Conservation (phyloP, 2,113 vertebrate species). For the Melozone crissalis region DNA sequence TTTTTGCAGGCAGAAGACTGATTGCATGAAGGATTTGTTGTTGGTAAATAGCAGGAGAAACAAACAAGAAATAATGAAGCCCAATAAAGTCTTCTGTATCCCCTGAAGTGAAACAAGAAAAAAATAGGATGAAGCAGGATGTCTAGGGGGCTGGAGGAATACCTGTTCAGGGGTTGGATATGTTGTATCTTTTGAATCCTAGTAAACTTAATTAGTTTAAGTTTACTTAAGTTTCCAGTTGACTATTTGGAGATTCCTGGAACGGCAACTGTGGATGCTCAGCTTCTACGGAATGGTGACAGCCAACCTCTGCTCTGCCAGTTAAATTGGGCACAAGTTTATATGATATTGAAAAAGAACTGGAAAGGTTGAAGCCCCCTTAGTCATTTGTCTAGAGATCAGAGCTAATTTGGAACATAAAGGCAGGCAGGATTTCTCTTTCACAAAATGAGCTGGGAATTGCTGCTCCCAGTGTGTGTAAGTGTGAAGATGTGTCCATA, state of each 20-base stretch:
- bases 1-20: not conserved
- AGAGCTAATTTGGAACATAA: not conserved
- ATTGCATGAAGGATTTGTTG: not conserved
- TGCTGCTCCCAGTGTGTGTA: not conserved
- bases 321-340: not conserved
- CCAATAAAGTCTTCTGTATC: not conserved
- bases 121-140: not conserved
- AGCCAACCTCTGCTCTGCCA: not conserved
- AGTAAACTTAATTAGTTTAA: not conserved
- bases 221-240: not conserved
- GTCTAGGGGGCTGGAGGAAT: not conserved
- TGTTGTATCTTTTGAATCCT: not conserved
- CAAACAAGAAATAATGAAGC: not conserved
- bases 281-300: not conserved
- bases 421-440: not conserved
- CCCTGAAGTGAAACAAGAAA: not conserved
- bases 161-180: not conserved
- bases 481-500: not conserved
- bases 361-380: not conserved
- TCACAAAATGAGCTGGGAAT: not conserved
- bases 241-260: not conserved
- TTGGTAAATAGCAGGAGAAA: not conserved
- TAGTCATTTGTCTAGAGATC: not conserved
- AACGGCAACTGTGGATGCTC: not conserved
- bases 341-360: not conserved